Conservation (phyloP, 2,113 vertebrate species). For the Chrysochloris asiatica region DNA sequence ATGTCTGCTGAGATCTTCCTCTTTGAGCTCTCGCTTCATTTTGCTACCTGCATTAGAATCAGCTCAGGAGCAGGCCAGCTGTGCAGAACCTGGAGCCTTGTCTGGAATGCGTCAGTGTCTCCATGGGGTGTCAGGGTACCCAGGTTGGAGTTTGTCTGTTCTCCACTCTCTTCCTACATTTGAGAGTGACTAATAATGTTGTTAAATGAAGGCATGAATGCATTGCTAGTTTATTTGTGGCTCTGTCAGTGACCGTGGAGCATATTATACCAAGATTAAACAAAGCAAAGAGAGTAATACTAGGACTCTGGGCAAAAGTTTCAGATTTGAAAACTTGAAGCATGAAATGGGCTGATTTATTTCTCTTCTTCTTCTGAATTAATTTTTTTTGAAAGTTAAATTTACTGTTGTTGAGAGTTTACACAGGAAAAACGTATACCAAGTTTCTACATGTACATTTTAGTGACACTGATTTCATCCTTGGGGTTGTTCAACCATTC, state of each 20-base stretch:
- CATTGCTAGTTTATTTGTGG: not conserved
- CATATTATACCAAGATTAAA: not conserved
- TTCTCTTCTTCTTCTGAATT: not conserved
- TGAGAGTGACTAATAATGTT: not conserved
- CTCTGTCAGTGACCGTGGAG: not conserved
- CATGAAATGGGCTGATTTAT: not conserved
- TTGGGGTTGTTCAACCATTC: not conserved
- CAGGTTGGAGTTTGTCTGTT: not conserved
- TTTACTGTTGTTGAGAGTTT: not conserved
- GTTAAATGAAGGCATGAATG: not conserved
- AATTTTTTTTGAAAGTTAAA: not conserved
- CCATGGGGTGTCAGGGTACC: not conserved
- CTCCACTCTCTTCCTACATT: not conserved
- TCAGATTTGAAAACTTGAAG: conserved; percentile 5
- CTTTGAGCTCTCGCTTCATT: not conserved
- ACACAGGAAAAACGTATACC: not conserved
- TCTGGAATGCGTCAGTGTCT: not conserved
- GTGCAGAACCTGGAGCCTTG: not conserved
- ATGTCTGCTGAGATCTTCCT: not conserved
- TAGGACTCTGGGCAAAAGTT: not conserved
- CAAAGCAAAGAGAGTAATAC: not conserved
- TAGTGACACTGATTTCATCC: not conserved
- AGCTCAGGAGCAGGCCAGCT: not conserved
- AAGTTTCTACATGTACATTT: not conserved
- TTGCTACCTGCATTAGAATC: not conserved